phyloP scores from a whole-genome alignment of 2,888 invertebrate species.

The Argyresthia goedartella region DNA sequence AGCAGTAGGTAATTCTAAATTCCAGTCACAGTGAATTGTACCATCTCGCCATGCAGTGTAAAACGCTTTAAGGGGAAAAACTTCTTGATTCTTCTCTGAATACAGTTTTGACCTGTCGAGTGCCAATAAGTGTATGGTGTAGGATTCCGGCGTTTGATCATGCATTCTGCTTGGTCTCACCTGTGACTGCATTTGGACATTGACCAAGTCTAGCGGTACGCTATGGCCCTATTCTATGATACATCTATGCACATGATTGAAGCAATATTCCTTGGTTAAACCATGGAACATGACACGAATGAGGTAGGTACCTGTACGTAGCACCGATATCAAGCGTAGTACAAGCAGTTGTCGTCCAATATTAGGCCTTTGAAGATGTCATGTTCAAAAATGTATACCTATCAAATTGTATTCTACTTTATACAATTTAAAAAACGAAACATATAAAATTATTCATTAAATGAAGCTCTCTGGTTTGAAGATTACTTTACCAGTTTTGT shows the following conservation, averaged over 20 bases:
- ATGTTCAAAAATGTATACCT: background rate
- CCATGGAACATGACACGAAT: too few relatives aligned
- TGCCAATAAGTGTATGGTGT: conserved; percentile 24
- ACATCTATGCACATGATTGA: conserved; percentile 37
- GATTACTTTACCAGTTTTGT: background rate
- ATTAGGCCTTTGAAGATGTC: too few relatives aligned
- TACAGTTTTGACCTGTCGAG: conserved; percentile 30
- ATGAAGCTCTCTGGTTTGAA: too few relatives aligned
- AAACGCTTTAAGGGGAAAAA: background rate
- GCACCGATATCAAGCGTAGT: background rate
- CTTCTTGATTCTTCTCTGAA: conserved; percentile 29
- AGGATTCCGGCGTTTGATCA: background rate
- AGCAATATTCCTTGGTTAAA: conserved; percentile 35
- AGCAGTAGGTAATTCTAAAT: conserved; percentile 57
- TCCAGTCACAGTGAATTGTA: conserved; percentile 49
- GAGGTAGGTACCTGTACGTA: background rate
- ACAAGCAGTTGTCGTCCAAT: too few relatives aligned
- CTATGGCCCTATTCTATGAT: conserved; percentile 19
- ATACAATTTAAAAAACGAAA: too few relatives aligned
- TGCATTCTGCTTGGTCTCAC: conserved; percentile 15
- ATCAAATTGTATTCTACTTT: too few relatives aligned
- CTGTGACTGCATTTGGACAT: conserved; percentile 58
- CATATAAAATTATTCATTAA: too few relatives aligned
- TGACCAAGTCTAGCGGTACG: conserved; percentile 31
- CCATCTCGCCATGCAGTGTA: conserved; percentile 7